Evolutionary conservation across 1,140 invertebrate species (phyloP).

Genomic region (Monochamus saltuarius): DNA sequence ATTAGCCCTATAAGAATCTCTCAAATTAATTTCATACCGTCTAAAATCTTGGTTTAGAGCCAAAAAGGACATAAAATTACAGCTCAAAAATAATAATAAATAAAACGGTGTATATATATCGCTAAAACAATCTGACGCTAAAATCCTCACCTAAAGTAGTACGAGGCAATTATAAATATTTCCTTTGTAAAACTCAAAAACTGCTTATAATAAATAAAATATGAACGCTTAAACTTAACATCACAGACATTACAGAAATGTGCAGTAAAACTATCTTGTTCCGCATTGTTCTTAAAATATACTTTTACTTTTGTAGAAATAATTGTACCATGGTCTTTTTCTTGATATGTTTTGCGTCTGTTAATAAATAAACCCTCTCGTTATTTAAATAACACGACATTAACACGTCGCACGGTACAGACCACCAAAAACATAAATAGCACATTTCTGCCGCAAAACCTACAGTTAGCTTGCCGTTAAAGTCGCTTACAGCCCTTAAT

Average conservation of each 20-base stretch:
- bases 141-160: not conserved
- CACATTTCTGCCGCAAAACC: no score
- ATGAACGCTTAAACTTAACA: conserved; percentile 19
- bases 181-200: not conserved
- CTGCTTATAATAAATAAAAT: not conserved
- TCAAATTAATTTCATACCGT: not conserved
- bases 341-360: no score
- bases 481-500: no score
- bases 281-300: no score
- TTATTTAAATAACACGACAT: no score
- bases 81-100: conserved; percentile 13
- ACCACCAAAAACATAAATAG: no score
- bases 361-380: no score
- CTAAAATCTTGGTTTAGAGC: not conserved
- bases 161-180: not conserved
- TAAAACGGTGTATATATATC: not conserved
- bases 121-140: not conserved
- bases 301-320: no score
- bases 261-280: conserved; percentile 7
- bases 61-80: conserved; percentile 7
- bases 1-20: not conserved
- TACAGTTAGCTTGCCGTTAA: no score
- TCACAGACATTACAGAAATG: conserved; percentile 32
- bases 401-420: no score
- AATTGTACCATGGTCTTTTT: no score